Evolutionary conservation across 2,797 vertebrate genomes (phyloP), one percentile per base, ranked within the genome.

Genomic region (Pseudochromis fuscus): DNA sequence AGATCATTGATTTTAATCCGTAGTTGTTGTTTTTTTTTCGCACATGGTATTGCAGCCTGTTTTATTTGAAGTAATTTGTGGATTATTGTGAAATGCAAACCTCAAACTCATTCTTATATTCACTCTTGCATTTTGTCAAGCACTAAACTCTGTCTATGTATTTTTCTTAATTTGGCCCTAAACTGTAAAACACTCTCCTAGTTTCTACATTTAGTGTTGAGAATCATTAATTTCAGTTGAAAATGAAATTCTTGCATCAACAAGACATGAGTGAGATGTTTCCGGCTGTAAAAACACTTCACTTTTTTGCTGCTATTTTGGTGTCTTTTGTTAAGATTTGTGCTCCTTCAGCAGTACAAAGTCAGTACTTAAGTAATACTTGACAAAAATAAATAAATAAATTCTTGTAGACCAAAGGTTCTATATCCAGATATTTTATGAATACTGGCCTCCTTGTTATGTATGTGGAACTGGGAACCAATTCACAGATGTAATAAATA

Each of bases 361-460:
- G 16, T 15, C 48, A 53, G 51, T n/a, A n/a, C n/a, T n/a, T n/a
- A n/a, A n/a, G 11, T 58, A 35, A 49, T 38, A 35, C 35, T 16
- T 51, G 64, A 60, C 42, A 45, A 35, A 59, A 69, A 53, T 55
- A 45, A 28, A 48, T 30, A 67, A 44, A 8, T 0, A 57, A 45
- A 28, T 16, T 9, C 15, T 38, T 61, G 12, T 15, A 53, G 18
- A 25, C 5, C 28, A 76, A 48, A 60, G 25, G 23, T 62, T 48
- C 23, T 74, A 2, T 31, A 59, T 23, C 12, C 19, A 37, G 11
- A 9, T 44, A 3, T 44, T 44, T 57, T 24, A 44, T 37, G 61
- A 33, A 11, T 10, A 33, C 28, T 56, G 33, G 16, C 16, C 23
- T 63, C 25, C 18, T 67, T 62, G n/a, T 18, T 37, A 4, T 37